phyloP scores from a whole-genome alignment of 2,113 vertebrate genomes.

The Podilymbus podiceps region DNA sequence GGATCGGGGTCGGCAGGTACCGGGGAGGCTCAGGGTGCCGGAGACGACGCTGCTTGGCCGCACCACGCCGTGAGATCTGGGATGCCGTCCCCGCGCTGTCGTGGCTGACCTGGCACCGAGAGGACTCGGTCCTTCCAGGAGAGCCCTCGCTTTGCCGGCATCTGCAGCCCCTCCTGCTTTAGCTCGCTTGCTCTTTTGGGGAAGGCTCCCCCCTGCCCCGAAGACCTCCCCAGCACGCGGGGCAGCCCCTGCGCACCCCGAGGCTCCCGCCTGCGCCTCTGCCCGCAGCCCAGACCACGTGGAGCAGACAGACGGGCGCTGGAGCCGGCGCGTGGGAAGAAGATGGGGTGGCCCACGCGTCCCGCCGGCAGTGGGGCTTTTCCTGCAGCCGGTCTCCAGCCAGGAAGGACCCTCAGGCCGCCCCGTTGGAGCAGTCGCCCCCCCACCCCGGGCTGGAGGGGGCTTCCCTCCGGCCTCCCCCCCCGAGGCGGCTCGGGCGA shows the following conservation, averaged over 20 bases:
- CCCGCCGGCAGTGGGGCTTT: not conserved
- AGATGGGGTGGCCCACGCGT: constrained; percentile 57
- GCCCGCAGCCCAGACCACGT: not conserved
- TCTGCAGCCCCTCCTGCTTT: constrained; percentile 20
- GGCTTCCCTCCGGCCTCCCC: not conserved
- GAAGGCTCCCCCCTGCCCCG: not conserved
- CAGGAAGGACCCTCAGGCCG: not conserved
- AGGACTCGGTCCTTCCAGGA: not conserved
- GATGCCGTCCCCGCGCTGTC: not conserved
- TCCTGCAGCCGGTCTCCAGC: not conserved
- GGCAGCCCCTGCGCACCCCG: not conserved
- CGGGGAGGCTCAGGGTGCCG: not conserved
- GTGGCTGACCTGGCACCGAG: not conserved
- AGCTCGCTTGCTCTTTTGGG: constrained; percentile 27
- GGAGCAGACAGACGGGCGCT: constrained; percentile 52
- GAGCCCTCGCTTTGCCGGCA: not conserved
- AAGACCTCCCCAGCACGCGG: not conserved
- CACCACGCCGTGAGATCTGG: not conserved
- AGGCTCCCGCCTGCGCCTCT: not conserved
- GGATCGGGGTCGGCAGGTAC: not conserved
- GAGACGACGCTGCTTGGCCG: not conserved
- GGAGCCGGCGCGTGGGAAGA: constrained; percentile 46
- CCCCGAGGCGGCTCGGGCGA: not conserved
- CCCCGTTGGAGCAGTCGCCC: not conserved
- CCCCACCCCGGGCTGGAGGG: not conserved